Evolutionary conservation across 2,797 vertebrate species (phyloP), one percentile per base, ranked within the genome.

Genomic region (Xenentodon cancila): DNA sequence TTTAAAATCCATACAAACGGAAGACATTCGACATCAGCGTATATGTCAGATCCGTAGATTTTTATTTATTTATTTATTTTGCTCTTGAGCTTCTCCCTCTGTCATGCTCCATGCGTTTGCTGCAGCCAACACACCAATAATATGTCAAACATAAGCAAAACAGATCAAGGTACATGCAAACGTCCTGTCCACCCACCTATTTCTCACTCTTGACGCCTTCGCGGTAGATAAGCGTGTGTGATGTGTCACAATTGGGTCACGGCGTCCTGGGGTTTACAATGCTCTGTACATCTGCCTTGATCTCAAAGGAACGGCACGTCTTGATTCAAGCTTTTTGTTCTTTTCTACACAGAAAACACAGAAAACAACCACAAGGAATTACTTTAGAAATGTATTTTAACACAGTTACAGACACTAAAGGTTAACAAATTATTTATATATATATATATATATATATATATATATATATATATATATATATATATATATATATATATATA

Each of bases 201-300:
- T 66, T 52, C 52, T 82, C 18, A 18, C 40, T 30, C 58, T n/a
- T 25, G 51, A 64, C 55, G 64, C 34, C n/a, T 57, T 70, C 43
- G 9, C 64, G 42, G 58, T n/a, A 12, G 30, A 22, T 15, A 8
- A 55, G 11, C 32, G 56, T 61, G 53, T 11, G 55, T 44, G 19
- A 46, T 80, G 46, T 57, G 61, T 75, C 69, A 79, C 56, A 73
- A 78, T 67, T 57, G 60, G 64, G 69, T 54, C 64, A 59, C 53
- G 43, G 40, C 9, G 71, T 65, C 59, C 40, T 0, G 30, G 54
- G 47, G 47, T 45, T 61, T 52, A 75, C 30, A 8, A 30, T 30
- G 25, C 53, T 43, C 22, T 43, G 1, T 54, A 37, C 55, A 32
- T 66, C 17, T 22, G 22, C 43, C 13, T 73, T 20, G 45, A 32